A percentile compares a stretch with the other conserved stretches of the same genome.
phyloP scores from a whole-genome alignment of 2,888 invertebrate genomes.

The Gymnocheta viridis region DNA sequence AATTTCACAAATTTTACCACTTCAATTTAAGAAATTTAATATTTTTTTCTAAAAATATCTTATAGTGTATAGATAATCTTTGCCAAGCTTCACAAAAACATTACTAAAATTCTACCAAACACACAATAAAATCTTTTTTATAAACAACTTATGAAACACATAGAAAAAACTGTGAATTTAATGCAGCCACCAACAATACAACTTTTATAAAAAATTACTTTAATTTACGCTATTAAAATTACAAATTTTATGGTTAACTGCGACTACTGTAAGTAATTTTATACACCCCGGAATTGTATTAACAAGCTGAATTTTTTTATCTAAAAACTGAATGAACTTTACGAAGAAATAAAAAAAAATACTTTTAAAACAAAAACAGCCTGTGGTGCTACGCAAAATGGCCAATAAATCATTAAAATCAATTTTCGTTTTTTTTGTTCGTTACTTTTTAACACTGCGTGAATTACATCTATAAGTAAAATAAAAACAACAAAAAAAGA shows the following conservation, averaged over 20 bases:
- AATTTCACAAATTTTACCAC: too few relatives aligned
- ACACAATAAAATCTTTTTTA: too few relatives aligned
- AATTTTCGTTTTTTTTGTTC: conserved; percentile 71
- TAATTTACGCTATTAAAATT: too few relatives aligned
- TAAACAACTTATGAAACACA: too few relatives aligned
- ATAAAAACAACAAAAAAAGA: background rate
- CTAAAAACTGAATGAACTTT: conserved; percentile 11
- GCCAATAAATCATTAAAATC: conserved; percentile 74
- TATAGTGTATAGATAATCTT: too few relatives aligned
- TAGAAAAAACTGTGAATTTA: too few relatives aligned
- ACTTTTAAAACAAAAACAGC: conserved; percentile 30
- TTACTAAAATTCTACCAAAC: too few relatives aligned
- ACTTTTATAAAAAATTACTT: too few relatives aligned
- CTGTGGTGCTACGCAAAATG: conserved; percentile 67
- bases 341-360: background rate
- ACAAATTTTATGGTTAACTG: background rate
- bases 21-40: too few relatives aligned
- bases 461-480: conserved; percentile 28
- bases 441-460: conserved; percentile 52
- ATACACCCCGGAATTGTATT: conserved; percentile 49
- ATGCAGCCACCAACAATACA: too few relatives aligned
- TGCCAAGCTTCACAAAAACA: too few relatives aligned
- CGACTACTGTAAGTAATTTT: conserved; percentile 25
- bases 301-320: background rate
- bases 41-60: too few relatives aligned